Conservation (phyloP, 2,113 vertebrate genomes). For the Syrmaticus mikado region DNA sequence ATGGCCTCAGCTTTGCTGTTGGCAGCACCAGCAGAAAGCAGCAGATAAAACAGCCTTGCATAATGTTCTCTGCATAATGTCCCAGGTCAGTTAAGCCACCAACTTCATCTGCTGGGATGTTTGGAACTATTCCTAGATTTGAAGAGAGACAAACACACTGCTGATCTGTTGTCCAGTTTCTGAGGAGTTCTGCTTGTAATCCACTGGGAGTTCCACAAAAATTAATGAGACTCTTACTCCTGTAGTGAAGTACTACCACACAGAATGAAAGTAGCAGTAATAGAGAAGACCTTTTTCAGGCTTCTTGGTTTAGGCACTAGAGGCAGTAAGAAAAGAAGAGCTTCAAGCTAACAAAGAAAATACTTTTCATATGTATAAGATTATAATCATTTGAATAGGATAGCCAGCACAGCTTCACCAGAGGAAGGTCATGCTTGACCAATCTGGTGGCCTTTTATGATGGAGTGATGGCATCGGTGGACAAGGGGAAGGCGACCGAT, state of each 20-base stretch:
- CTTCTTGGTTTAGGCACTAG: not conserved
- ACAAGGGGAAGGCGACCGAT: too few relatives aligned
- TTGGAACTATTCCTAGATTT: not conserved
- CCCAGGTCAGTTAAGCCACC: not conserved
- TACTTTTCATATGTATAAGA: fast-evolving
- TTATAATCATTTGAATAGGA: not conserved
- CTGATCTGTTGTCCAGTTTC: not conserved
- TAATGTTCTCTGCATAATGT: not conserved
- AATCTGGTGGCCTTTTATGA: too few relatives aligned
- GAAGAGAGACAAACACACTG: not conserved
- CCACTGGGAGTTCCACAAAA: not conserved
- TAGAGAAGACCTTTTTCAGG: not conserved
- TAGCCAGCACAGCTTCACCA: not conserved
- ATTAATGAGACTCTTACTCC: not conserved
- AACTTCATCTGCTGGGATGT: not conserved
- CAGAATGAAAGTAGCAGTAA: not conserved
- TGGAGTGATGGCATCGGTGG: too few relatives aligned
- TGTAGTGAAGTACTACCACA: not conserved
- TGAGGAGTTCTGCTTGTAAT: not conserved
- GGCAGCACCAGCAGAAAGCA: not conserved
- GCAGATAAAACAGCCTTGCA: not conserved
- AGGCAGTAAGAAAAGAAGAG: not conserved
- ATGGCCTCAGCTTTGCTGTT: not conserved
- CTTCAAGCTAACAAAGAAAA: not conserved
- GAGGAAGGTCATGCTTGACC: too few relatives aligned